Evolutionary conservation across 1,140 invertebrate genomes (phyloP).

Genomic region (Hylyphantes graminicola): DNA sequence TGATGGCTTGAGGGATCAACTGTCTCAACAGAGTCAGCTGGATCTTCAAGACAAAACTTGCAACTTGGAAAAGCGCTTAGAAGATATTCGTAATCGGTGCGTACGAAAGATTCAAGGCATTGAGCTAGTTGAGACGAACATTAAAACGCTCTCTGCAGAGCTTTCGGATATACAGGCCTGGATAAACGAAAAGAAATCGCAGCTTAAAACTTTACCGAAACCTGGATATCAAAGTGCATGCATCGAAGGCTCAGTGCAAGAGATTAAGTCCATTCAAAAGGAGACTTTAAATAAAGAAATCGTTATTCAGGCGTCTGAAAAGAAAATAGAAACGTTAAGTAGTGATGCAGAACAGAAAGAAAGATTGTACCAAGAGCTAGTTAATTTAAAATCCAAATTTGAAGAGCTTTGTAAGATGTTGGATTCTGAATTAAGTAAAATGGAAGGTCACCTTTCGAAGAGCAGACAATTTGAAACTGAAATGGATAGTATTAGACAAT

Average conservation of each 20-base stretch:
- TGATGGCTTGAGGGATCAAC: conserved; percentile 26
- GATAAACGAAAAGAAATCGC: conserved; percentile 79
- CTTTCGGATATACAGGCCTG: conserved; percentile 75
- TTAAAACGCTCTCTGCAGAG: conserved; percentile 76
- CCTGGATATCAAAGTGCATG: conserved; percentile 74
- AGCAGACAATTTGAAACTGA: conserved; percentile 82
- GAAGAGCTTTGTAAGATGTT: conserved; percentile 65
- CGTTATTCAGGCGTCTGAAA: conserved; percentile 82
- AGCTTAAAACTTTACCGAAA: conserved; percentile 71
- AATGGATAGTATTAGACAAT: conserved; percentile 80
- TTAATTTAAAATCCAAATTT: conserved; percentile 67
- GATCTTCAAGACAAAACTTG: conserved; percentile 71
- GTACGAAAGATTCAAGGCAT: conserved; percentile 75
- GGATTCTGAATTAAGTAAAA: conserved; percentile 40
- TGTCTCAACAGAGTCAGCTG: conserved; percentile 29
- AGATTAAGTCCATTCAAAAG: conserved; percentile 72
- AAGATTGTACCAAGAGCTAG: conserved; percentile 78
- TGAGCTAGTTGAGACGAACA: conserved; percentile 74
- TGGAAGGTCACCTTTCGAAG: conserved; percentile 68
- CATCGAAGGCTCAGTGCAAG: conserved; percentile 63
- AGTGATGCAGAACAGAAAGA: conserved; percentile 84
- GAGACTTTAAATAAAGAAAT: conserved; percentile 87
- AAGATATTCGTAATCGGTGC: conserved; percentile 84
- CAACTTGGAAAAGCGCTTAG: conserved; percentile 82
- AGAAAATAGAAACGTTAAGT: conserved; percentile 83